Percentiles rank a stretch among this genome's conserved stretches.
These are phyloP conservation scores for Planiliza haematocheilus DNA, from an alignment of 2,113 vertebrate species.

Conservation along the genomic window DNA sequence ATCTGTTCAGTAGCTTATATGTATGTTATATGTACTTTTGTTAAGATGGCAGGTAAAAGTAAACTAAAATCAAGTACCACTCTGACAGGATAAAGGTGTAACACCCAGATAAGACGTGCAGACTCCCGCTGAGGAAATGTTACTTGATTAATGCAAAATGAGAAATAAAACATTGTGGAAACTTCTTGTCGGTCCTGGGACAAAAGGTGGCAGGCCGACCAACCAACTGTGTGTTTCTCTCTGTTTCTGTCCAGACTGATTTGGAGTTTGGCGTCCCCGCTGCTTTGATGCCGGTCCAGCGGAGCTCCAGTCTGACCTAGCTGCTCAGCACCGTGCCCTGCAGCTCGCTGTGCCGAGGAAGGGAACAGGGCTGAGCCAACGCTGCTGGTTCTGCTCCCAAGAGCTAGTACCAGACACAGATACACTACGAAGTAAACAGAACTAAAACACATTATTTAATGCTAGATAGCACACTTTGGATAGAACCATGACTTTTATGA, in stretches of 20 bases:
- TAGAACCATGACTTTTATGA: background rate
- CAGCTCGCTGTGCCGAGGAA: slow-evolving; percentile 25
- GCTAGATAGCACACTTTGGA: slow-evolving; percentile 6
- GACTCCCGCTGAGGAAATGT: slow-evolving; percentile 1
- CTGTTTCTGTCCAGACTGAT: slow-evolving; percentile 61
- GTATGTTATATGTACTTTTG: too few relatives aligned
- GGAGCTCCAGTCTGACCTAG: slow-evolving; percentile 45
- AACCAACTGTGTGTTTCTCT: slow-evolving; percentile 1
- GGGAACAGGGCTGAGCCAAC: slow-evolving; percentile 21
- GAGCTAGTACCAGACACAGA: background rate
- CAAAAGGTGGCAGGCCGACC: slow-evolving; percentile 8
- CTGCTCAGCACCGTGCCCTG: slow-evolving; percentile 57
- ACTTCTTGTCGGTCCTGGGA: background rate
- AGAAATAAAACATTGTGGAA: slow-evolving; percentile 14
- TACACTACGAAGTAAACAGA: slow-evolving; percentile 13
- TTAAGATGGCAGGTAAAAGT: too few relatives aligned
- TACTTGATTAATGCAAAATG: background rate
- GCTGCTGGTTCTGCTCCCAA: slow-evolving; percentile 26
- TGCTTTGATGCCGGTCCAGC: slow-evolving; percentile 53
- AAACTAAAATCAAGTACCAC: background rate
- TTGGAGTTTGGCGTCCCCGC: background rate
- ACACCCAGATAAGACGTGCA: slow-evolving; percentile 2
- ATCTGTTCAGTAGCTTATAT: too few relatives aligned
- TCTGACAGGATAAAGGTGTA: slow-evolving; percentile 29
- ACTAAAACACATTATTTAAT: slow-evolving; percentile 49